Percentiles rank a stretch among this genome's conserved stretches.
Evolutionary conservation across 2,113 vertebrate species (phyloP).

Genomic region (Noctilio leporinus): DNA sequence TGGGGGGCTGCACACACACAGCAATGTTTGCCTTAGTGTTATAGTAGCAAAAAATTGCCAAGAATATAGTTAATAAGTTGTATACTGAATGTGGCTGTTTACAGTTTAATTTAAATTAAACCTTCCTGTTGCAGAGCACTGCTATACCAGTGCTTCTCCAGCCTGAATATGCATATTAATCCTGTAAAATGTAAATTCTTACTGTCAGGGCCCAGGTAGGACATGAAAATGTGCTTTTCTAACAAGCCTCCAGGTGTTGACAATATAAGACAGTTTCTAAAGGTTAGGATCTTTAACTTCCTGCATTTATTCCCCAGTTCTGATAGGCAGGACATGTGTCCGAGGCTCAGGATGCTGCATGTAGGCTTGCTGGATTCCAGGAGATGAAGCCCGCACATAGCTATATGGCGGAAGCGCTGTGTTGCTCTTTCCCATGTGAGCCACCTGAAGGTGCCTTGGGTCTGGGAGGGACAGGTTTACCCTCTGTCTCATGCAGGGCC

Average conservation of each 20-base stretch:
- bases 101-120: background rate
- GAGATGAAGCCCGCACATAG: background rate
- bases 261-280: background rate
- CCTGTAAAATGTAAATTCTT: background rate
- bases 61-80: background rate
- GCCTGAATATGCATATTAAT: background rate
- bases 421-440: background rate
- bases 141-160: background rate
- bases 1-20: too few relatives aligned
- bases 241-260: background rate
- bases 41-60: background rate
- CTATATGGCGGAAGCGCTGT: fast-evolving
- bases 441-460: background rate
- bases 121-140: background rate
- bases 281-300: background rate
- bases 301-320: background rate
- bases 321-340: background rate
- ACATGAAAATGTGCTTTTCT: background rate
- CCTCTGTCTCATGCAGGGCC: background rate
- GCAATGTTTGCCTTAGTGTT: background rate
- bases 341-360: background rate
- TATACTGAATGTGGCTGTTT: background rate
- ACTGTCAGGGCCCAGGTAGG: background rate
- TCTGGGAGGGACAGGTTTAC: constrained; percentile 8
- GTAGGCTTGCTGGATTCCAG: background rate